Evolutionary conservation across 1,140 invertebrate genomes (phyloP), one percentile per base, ranked within the genome.

Genomic region (Heliconius congener): DNA sequence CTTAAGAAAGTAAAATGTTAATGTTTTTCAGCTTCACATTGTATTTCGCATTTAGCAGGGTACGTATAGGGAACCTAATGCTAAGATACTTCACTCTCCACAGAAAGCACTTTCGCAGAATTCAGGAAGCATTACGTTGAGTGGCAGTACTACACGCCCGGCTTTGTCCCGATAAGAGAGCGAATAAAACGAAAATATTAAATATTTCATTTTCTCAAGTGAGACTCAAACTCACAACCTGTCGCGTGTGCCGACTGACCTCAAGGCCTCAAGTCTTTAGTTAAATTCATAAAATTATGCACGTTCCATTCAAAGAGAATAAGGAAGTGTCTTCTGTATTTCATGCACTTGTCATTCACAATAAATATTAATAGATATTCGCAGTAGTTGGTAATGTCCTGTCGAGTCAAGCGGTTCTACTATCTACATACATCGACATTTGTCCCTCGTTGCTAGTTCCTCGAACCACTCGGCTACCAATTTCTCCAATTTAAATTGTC

Each of bases 401-500:
- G 78, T 87, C 79, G 73, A 81, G 80, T 71, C 70, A 19, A 72
- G 18, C 76, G 80, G 82, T 81, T 82, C 80, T 81, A 72, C 76
- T 87, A 85, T 85, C 86, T 86, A 83, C 83, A 85, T 86, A 86
- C 83, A 82, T 85, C 84, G 83, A 87, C 87, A 86, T 88, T 90
- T 87, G 85, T 88, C 89, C 87, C 87, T 92, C 92, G 88, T 89
- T 89, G 91, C 87, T 85, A 88, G 87, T 91, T 89, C 86, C 83
- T 90, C 77, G 85, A 91, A 90, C 85, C 87, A 88, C 86, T 83
- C 81, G 82, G 84, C 88, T 91, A 92, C 90, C 91, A 93, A 93
- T 93, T 92, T 94, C 92, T 93, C 90, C 89, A 93, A 93, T 93
- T 93, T 93, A 94, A 94, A 94, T 93, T 93, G 91, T 93, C 93